Evolutionary conservation across 2,797 vertebrate genomes (phyloP).

Genomic region (Chanos chanos): DNA sequence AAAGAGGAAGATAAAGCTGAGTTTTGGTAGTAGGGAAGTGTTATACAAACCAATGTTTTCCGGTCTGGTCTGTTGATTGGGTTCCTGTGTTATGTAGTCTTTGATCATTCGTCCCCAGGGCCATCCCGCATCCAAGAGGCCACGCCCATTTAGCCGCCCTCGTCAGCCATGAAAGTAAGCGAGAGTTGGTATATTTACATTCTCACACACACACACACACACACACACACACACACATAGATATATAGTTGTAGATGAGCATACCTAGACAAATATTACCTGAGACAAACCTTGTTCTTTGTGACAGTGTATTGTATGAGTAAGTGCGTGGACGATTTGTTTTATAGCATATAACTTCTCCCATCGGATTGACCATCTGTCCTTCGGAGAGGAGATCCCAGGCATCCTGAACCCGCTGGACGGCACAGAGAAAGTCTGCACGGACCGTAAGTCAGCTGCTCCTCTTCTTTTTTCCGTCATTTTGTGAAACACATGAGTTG

Average conservation of each 20-base stretch:
- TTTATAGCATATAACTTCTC: slow-evolving; percentile 93
- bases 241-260: too few species aligned
- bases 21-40: too few species aligned
- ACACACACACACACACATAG: too few species aligned
- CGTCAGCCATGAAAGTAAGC: slow-evolving; percentile 94
- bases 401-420: slow-evolving; percentile 93
- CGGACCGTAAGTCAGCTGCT: slow-evolving; percentile 74
- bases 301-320: neutral
- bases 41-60: too few species aligned
- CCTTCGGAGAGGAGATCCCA: slow-evolving; percentile 91
- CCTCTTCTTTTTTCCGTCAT: too few species aligned
- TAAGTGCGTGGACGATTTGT: slow-evolving; percentile 35
- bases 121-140: slow-evolving; percentile 93
- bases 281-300: too few species aligned
- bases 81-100: neutral
- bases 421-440: slow-evolving; percentile 92
- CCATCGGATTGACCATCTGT: slow-evolving; percentile 96
- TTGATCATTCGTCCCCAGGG: slow-evolving; percentile 68
- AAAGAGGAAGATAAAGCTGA: too few species aligned
- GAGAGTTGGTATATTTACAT: too few species aligned
- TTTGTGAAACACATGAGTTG: too few species aligned
- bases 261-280: too few species aligned
- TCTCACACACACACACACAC: too few species aligned
- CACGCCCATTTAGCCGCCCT: slow-evolving; percentile 96
- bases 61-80: too few species aligned